Conservation (phyloP, 2,888 invertebrate genomes). For the Priapulus caudatus region DNA sequence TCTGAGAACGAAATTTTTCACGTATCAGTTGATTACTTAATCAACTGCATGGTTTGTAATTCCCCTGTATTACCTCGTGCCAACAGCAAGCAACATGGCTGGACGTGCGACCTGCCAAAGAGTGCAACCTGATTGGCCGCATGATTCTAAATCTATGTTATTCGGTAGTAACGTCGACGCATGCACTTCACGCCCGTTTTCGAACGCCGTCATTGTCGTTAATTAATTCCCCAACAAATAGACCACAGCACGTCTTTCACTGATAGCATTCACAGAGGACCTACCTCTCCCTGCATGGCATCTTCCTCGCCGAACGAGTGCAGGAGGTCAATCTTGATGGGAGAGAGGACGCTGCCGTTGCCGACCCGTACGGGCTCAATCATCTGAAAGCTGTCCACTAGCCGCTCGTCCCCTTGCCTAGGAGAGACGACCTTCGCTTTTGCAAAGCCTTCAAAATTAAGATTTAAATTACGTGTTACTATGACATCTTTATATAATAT, state of each 20-base stretch:
- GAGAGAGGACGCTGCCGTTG: background rate
- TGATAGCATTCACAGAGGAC: too few relatives aligned
- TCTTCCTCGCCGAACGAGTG: background rate
- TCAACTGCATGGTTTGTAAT: too few relatives aligned
- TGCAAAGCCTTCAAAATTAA: background rate
- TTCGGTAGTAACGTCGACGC: conserved; percentile 9
- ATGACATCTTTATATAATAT: too few relatives aligned
- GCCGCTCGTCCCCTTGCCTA: background rate
- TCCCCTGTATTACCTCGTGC: too few relatives aligned
- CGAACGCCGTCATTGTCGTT: too few relatives aligned
- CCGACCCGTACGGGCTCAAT: background rate
- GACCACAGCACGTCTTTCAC: too few relatives aligned
- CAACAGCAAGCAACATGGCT: background rate
- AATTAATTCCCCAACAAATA: too few relatives aligned
- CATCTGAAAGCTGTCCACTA: background rate
- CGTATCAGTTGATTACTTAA: too few relatives aligned
- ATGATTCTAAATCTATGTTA: conserved; percentile 13
- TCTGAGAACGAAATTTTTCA: too few relatives aligned
- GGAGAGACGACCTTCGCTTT: background rate
- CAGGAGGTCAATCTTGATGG: background rate
- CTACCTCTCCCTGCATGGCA: too few relatives aligned
- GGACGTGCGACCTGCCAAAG: background rate
- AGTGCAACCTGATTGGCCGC: conserved; percentile 4
- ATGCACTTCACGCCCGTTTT: too few relatives aligned
- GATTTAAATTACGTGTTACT: too few relatives aligned